Evolutionary conservation across 2,888 invertebrate genomes (phyloP).

Genomic region (Ochlodes sylvanus): DNA sequence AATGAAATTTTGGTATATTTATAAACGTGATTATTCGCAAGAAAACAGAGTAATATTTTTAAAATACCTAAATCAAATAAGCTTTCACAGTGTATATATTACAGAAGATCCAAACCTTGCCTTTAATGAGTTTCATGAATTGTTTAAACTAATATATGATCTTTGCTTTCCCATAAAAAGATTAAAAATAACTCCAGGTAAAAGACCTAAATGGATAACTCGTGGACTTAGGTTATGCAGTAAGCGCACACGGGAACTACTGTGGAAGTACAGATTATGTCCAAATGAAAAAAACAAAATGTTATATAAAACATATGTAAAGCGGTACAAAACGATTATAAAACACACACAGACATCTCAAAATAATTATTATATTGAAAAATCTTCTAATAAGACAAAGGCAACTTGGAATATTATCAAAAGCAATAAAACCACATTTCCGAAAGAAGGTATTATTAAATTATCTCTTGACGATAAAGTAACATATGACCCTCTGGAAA

Average conservation of each 20-base stretch:
- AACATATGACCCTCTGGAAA: conserved; percentile 26
- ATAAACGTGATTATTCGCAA: not conserved
- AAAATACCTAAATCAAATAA: conserved; percentile 12
- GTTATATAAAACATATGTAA: not conserved
- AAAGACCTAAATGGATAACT: conserved; percentile 6
- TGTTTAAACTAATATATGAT: conserved; percentile 21
- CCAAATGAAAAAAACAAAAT: conserved; percentile 2
- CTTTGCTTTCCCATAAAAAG: conserved; percentile 31
- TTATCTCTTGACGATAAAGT: conserved; percentile 2
- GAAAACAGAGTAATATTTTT: conserved; percentile 11
- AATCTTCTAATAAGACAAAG: not conserved
- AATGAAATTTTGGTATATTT: not conserved
- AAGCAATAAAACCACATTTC: not conserved
- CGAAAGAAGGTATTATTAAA: not conserved
- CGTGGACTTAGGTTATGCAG: not conserved
- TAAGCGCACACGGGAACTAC: not conserved
- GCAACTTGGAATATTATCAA: conserved; percentile 11
- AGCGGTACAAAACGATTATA: conserved; percentile 4
- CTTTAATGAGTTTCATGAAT: conserved; percentile 25
- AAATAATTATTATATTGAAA: not conserved
- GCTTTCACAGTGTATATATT: conserved; percentile 19
- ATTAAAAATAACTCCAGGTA: conserved; percentile 12
- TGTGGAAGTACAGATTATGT: not conserved
- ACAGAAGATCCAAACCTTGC: conserved; percentile 17
- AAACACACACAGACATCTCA: not conserved